A percentile compares a stretch with the other conserved stretches of the same genome.
phyloP scores from a whole-genome alignment of 2,797 vertebrate species.

The Brotula barbata region DNA sequence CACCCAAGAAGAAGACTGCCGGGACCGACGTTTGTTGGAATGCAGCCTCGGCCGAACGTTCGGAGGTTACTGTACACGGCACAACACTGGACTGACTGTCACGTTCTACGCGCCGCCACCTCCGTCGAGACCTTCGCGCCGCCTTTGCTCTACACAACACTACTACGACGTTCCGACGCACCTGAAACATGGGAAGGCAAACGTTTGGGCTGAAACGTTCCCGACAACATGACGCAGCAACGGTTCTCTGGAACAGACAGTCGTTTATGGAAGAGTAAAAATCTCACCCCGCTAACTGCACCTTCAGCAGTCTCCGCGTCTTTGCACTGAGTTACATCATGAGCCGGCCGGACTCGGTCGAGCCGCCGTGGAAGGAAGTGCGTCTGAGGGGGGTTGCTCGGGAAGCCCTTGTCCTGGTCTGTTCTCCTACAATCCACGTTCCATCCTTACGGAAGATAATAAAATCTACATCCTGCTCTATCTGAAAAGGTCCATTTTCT shows the following conservation, averaged over 20 bases:
- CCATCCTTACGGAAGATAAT: conserved; percentile 37
- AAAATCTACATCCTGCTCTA: conserved; percentile 50
- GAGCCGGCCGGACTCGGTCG: conserved; percentile 41
- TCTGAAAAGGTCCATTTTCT: conserved; percentile 69
- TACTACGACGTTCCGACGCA: conserved; percentile 47
- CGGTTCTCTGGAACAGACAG: conserved; percentile 41
- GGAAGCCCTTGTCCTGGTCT: conserved; percentile 67
- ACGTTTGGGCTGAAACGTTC: conserved; percentile 45
- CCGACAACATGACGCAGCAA: conserved; percentile 31
- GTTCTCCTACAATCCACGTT: conserved; percentile 41
- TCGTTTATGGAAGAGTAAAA: conserved; percentile 54
- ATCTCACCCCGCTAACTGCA: conserved; percentile 36
- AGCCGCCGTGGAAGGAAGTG: conserved; percentile 61
- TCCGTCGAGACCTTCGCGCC: conserved; percentile 44
- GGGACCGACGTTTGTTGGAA: conserved; percentile 32
- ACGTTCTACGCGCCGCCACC: conserved; percentile 51
- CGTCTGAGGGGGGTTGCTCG: conserved; percentile 59
- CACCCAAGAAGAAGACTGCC: too few species aligned
- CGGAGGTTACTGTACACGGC: conserved; percentile 62
- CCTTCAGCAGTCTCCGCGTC: conserved; percentile 33
- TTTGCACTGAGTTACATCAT: conserved; percentile 44
- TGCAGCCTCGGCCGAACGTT: conserved; percentile 37
- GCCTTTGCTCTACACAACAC: conserved; percentile 44
- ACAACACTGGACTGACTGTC: conserved; percentile 62
- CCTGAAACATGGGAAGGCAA: conserved; percentile 62